Evolutionary conservation across 2,797 vertebrate genomes (phyloP).

Genomic region (Hyperoplus lanceolatus): DNA sequence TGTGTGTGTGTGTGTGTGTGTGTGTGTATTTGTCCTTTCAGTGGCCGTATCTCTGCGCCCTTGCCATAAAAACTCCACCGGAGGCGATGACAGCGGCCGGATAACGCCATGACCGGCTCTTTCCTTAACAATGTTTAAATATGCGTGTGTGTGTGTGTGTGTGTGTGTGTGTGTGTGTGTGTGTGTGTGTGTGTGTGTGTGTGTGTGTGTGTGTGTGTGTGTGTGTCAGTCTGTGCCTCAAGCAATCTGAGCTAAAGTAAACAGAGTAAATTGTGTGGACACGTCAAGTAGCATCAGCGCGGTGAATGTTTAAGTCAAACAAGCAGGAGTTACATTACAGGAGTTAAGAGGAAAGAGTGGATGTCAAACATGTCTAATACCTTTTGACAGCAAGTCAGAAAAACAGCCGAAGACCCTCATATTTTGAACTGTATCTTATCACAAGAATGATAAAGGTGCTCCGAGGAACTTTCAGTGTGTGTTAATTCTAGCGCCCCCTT

Average conservation of each 20-base stretch:
- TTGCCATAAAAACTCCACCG: slow-evolving; percentile 26
- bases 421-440: too few species aligned
- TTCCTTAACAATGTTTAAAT: slow-evolving; percentile 2
- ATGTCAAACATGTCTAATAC: neutral
- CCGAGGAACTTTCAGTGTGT: too few species aligned
- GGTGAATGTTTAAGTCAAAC: neutral
- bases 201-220: too few species aligned
- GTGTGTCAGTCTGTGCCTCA: neutral
- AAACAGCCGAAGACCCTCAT: too few species aligned
- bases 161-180: too few species aligned
- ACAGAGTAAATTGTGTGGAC: slow-evolving; percentile 10
- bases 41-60: slow-evolving; percentile 36
- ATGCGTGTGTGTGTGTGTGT: neutral
- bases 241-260: slow-evolving; percentile 28
- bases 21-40: too few species aligned
- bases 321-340: slow-evolving; percentile 8
- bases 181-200: too few species aligned
- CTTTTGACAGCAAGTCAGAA: neutral
- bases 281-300: neutral
- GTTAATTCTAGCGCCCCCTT: too few species aligned
- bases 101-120: slow-evolving; percentile 22
- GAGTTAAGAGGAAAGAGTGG: neutral
- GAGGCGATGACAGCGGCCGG: slow-evolving; percentile 20
- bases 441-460: too few species aligned
- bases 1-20: too few species aligned